Evolutionary conservation across 1,140 invertebrate species (phyloP).

Genomic region (Lucilia cuprina): DNA sequence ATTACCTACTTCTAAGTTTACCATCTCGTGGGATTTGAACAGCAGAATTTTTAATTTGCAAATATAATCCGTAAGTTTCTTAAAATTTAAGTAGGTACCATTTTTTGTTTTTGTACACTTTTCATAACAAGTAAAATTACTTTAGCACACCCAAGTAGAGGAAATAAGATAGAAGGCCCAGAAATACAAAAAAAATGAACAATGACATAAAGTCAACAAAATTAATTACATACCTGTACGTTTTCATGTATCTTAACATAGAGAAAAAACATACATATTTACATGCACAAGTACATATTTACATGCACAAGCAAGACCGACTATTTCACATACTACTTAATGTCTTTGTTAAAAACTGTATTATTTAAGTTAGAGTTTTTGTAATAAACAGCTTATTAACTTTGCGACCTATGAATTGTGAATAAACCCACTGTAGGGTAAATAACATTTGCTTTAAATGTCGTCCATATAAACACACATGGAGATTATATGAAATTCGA

Average conservation of each 20-base stretch:
- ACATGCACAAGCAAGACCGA: background rate
- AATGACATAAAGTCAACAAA: conserved; percentile 30
- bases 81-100: conserved; percentile 17
- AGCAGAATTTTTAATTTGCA: background rate
- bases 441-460: background rate
- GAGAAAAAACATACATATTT: background rate
- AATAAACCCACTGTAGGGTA: no score
- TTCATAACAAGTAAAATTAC: conserved; percentile 7
- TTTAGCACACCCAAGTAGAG: conserved; percentile 29
- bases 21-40: conserved; percentile 3
- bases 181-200: background rate
- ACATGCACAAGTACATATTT: no score
- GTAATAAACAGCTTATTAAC: no score
- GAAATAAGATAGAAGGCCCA: background rate
- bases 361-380: no score
- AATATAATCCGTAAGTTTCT: conserved; percentile 21
- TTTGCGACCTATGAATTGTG: no score
- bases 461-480: background rate
- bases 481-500: conserved; percentile 33
- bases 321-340: no score
- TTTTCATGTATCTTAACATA: conserved; percentile 19
- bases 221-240: conserved; percentile 29
- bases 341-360: no score
- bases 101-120: background rate
- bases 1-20: background rate